Evolutionary conservation across 2,113 vertebrate genomes (phyloP), one percentile per base, ranked within the genome.

Genomic region (Haemorhous mexicanus): DNA sequence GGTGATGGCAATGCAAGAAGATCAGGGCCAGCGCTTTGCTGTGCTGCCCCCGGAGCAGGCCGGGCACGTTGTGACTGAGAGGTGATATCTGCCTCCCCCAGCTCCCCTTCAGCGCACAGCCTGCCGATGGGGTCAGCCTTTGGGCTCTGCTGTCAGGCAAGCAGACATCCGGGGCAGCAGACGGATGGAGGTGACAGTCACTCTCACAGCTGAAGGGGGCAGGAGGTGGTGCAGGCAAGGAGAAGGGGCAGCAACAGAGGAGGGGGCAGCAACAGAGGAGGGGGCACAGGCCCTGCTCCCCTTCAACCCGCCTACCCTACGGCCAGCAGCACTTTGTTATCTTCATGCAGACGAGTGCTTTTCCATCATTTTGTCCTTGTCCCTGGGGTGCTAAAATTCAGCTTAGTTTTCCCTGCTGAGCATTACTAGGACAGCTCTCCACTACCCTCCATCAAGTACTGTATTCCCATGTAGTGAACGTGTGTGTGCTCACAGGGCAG

Each of bases 111-210:
- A 19, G 68, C 37, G 73, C 17, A 5, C 85, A 52, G 82, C 47
- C 92, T 84, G 76, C 0, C 0, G 50, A 47, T n/a, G 64, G 72
- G 95, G 92, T 93, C 94, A 94, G 92, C 79, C 63, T 39, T 72
- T 30, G 94, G 95, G 94, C 94, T 90, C 83, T 0, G 61, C 95
- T 96, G 94, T 93, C 94, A 94, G 91, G 47, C 47, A 59, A 52
- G 90, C 80, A 84, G 95, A 86, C 76, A 78, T 52, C 43, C 5
- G 0, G 88, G 90, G 94, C 95, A 87, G 86, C 88, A 88, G 92
- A 88, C 3, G 63, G 94, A 96, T 74, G 95, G 79, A 94, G 94
- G 90, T 97, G 95, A 93, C 96, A 90, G 91, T 50, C 88, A 73
- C 70, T 85, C 82, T 90, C 5, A 0, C 86, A 41, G 94, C 67